phyloP scores from a whole-genome alignment of 1,140 invertebrate genomes.

The Frieseomelitta varia region DNA sequence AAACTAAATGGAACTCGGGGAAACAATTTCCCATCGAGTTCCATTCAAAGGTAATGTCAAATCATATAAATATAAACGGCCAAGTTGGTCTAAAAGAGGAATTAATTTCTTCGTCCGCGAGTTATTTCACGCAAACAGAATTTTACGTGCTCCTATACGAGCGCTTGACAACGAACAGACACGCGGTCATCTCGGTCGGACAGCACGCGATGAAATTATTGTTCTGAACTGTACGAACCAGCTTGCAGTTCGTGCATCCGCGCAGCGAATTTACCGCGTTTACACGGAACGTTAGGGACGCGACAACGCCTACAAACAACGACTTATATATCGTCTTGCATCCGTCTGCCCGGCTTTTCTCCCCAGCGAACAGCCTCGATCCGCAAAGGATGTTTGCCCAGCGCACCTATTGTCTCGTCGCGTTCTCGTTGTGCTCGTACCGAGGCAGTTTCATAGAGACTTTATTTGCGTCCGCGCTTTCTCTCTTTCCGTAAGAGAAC shows the following conservation, averaged over 20 bases:
- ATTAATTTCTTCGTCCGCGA: too few species aligned
- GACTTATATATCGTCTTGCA: background rate
- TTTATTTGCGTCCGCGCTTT: slow-evolving; percentile 42
- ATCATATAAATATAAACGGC: too few species aligned
- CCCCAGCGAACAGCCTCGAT: slow-evolving; percentile 11
- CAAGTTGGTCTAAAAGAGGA: too few species aligned
- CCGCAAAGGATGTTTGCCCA: slow-evolving; percentile 41
- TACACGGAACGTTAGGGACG: background rate
- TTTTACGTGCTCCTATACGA: too few species aligned
- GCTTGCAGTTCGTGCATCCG: background rate
- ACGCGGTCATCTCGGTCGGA: background rate
- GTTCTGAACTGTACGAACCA: background rate
- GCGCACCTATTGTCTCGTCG: slow-evolving; percentile 23
- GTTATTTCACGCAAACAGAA: too few species aligned
- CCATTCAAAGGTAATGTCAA: too few species aligned
- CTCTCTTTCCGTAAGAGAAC: too few species aligned
- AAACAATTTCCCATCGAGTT: too few species aligned
- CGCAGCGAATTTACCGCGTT: background rate
- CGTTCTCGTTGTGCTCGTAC: slow-evolving; percentile 4
- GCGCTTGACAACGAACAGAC: too few species aligned
- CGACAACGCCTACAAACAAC: background rate
- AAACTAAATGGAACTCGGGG: too few species aligned
- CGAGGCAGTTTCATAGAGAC: background rate
- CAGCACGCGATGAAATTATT: background rate
- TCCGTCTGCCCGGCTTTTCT: background rate